phyloP scores from a whole-genome alignment of 2,113 vertebrate species.

The Boulengeromyrus knoepffleri region DNA sequence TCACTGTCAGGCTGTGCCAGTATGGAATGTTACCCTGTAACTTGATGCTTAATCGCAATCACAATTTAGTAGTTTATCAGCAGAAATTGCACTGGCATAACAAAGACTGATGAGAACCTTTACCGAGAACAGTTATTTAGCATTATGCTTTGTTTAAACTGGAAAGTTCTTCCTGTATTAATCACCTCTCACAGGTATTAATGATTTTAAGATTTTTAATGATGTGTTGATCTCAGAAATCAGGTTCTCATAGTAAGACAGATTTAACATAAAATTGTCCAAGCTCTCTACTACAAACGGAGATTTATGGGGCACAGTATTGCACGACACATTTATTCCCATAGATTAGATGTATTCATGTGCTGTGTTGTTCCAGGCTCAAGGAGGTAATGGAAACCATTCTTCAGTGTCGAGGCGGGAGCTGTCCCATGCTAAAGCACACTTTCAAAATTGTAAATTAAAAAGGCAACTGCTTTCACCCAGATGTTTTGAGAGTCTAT shows the following conservation, averaged over 20 bases:
- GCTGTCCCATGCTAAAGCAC: neutral
- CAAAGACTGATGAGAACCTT: neutral
- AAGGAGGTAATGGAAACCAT: neutral
- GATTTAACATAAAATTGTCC: neutral
- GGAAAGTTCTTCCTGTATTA: neutral
- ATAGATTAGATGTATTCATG: neutral
- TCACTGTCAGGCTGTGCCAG: neutral
- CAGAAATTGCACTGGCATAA: neutral
- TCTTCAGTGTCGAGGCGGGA: neutral
- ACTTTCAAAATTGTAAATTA: neutral
- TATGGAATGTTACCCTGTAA: neutral
- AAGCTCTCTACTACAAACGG: neutral
- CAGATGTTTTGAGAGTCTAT: neutral
- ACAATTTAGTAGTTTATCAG: neutral
- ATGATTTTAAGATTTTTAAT: neutral
- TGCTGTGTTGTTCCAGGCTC: neutral
- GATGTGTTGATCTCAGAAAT: neutral
- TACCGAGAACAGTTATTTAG: neutral
- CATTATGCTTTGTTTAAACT: neutral
- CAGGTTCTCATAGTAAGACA: neutral
- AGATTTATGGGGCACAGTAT: neutral
- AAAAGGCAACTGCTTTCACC: neutral
- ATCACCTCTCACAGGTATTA: neutral
- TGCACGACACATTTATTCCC: neutral
- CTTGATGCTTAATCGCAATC: neutral